Evolutionary conservation across 2,888 invertebrate genomes (phyloP).

Genomic region (Thysanoteuthis rhombus): DNA sequence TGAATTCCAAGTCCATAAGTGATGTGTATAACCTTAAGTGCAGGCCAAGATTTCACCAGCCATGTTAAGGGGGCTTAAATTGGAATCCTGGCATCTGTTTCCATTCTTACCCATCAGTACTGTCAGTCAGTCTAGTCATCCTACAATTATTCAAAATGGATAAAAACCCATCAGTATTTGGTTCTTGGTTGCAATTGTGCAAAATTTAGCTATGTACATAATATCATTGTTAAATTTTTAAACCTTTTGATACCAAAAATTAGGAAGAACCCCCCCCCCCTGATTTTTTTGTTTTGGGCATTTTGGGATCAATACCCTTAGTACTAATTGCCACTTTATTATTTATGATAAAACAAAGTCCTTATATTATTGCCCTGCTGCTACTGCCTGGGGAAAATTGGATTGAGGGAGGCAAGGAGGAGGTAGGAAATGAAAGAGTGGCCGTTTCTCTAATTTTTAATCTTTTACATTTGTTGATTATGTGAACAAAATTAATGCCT

Average conservation of each 20-base stretch:
- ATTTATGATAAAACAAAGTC: background rate
- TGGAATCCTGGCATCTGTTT: background rate
- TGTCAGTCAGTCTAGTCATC: background rate
- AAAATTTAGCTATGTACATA: background rate
- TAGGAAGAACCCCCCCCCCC: too few relatives aligned
- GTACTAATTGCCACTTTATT: background rate
- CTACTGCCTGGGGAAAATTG: background rate
- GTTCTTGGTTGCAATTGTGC: background rate
- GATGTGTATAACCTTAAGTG: background rate
- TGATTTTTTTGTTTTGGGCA: background rate
- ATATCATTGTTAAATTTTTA: background rate
- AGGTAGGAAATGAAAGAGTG: background rate
- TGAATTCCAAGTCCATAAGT: too few relatives aligned
- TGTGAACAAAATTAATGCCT: background rate
- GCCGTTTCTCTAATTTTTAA: background rate
- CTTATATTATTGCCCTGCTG: background rate
- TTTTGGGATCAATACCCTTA: background rate
- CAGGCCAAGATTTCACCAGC: background rate
- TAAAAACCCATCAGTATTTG: background rate
- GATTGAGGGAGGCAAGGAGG: too few relatives aligned
- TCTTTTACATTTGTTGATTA: background rate
- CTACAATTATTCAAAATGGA: background rate
- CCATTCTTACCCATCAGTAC: background rate
- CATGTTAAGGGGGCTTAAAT: background rate
- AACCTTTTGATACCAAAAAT: too few relatives aligned